Evolutionary conservation across 2,888 invertebrate genomes (phyloP).

Genomic region (Trichopria drosophilae): DNA sequence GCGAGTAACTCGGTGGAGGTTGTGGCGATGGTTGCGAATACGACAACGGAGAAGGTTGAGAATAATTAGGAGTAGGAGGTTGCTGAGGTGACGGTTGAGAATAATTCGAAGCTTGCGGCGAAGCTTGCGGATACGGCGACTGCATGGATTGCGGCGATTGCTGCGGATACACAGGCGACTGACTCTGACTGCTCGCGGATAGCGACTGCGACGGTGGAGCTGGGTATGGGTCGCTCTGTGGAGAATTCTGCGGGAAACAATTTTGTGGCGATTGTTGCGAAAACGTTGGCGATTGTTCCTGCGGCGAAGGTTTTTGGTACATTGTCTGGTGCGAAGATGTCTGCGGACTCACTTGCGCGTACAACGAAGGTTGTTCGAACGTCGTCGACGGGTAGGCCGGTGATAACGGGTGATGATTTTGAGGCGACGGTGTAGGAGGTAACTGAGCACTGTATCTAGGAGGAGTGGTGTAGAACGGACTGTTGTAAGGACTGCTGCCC

Average conservation of each 20-base stretch:
- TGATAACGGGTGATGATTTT: slow-evolving; percentile 62
- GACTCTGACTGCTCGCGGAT: slow-evolving; percentile 38
- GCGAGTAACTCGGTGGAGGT: slow-evolving; percentile 43
- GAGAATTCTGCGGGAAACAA: slow-evolving; percentile 41
- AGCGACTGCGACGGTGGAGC: background rate
- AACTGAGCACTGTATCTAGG: slow-evolving; percentile 75
- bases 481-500: slow-evolving; percentile 82
- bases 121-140: slow-evolving; percentile 48
- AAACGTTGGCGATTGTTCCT: slow-evolving; percentile 44
- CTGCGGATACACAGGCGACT: slow-evolving; percentile 44
- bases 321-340: slow-evolving; percentile 43
- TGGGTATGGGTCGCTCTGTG: slow-evolving; percentile 37
- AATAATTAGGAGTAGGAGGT: slow-evolving; percentile 58
- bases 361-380: slow-evolving; percentile 50
- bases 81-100: slow-evolving; percentile 53
- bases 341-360: slow-evolving; percentile 46
- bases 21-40: slow-evolving; percentile 43
- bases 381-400: slow-evolving; percentile 64
- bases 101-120: slow-evolving; percentile 50
- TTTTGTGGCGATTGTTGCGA: slow-evolving; percentile 45
- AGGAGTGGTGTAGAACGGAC: slow-evolving; percentile 56
- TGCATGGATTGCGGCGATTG: slow-evolving; percentile 46
- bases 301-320: slow-evolving; percentile 49
- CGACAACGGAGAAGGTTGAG: slow-evolving; percentile 49
- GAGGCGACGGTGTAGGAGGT: slow-evolving; percentile 67